phyloP scores from a whole-genome alignment of 2,888 invertebrate genomes.

The Conus canariensis region DNA sequence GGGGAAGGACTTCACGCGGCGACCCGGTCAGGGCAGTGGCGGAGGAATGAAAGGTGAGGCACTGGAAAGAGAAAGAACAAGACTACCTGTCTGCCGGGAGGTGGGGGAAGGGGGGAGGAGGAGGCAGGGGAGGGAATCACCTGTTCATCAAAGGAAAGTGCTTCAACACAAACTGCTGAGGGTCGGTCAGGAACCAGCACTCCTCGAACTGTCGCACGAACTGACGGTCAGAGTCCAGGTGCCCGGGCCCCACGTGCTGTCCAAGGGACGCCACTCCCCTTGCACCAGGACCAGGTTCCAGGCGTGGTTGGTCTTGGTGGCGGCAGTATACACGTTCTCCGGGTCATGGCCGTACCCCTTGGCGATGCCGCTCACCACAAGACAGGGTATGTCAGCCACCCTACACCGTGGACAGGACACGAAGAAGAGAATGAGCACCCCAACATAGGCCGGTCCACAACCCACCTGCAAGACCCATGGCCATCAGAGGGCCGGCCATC shows the following conservation, averaged over 20 bases:
- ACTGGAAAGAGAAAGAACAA: too few relatives aligned
- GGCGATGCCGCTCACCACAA: background rate
- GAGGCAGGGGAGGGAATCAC: background rate
- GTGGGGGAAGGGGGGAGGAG: too few relatives aligned
- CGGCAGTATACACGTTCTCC: background rate
- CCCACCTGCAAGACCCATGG: too few relatives aligned
- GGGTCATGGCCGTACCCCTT: slow-evolving; percentile 17
- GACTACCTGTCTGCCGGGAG: too few relatives aligned
- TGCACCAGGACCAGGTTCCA: slow-evolving; percentile 37
- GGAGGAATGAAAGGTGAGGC: too few relatives aligned
- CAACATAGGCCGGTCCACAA: too few relatives aligned
- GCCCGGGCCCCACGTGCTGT: slow-evolving; percentile 27
- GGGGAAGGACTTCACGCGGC: too few relatives aligned
- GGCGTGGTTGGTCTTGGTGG: background rate
- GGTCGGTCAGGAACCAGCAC: slow-evolving; percentile 25
- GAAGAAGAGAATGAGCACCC: background rate
- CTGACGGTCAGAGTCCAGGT: background rate
- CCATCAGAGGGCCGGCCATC: too few relatives aligned
- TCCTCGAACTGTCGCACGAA: background rate
- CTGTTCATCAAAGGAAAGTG: slow-evolving; percentile 28
- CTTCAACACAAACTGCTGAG: slow-evolving; percentile 11
- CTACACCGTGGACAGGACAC: background rate
- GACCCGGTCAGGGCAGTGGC: too few relatives aligned
- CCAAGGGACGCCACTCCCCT: slow-evolving; percentile 37
- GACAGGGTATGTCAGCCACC: background rate